Conservation (phyloP, 2,113 vertebrate species). For the Nothocercus julius region DNA sequence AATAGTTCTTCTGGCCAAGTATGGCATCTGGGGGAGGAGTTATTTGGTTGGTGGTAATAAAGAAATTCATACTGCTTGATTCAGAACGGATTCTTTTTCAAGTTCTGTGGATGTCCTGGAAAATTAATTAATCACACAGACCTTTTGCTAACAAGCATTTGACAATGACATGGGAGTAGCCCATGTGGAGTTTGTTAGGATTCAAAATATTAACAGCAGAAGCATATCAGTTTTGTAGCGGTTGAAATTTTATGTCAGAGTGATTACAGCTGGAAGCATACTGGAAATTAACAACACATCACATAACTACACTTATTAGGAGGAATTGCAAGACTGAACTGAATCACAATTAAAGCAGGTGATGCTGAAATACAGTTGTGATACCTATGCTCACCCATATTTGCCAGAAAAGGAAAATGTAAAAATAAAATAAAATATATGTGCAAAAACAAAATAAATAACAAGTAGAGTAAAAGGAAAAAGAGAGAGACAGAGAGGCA, state of each 20-base stretch:
- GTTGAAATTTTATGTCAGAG: constrained; percentile 39
- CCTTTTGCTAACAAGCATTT: constrained; percentile 23
- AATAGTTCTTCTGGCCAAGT: background rate
- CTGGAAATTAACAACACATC: constrained; percentile 42
- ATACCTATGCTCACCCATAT: background rate
- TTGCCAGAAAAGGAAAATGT: background rate
- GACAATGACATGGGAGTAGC: constrained; percentile 21
- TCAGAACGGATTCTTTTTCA: background rate
- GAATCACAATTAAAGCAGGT: background rate
- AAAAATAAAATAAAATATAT: no score
- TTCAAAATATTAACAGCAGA: constrained; percentile 40
- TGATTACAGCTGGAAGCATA: constrained; percentile 52
- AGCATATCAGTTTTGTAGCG: constrained; percentile 40
- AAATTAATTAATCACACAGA: constrained; percentile 38
- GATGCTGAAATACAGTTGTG: background rate
- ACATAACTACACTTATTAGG: constrained; percentile 17
- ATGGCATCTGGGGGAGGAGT: background rate
- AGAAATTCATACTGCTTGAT: background rate
- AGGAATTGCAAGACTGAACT: background rate
- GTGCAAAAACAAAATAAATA: no score
- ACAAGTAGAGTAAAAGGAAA: background rate
- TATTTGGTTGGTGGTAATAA: background rate
- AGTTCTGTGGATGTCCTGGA: constrained; percentile 11
- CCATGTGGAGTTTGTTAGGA: constrained; percentile 35
- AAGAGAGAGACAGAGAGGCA: background rate